These are phyloP conservation scores for Propithecus perrieri DNA, from an alignment of 2,797 vertebrate genomes.

Conservation along the genomic window DNA sequence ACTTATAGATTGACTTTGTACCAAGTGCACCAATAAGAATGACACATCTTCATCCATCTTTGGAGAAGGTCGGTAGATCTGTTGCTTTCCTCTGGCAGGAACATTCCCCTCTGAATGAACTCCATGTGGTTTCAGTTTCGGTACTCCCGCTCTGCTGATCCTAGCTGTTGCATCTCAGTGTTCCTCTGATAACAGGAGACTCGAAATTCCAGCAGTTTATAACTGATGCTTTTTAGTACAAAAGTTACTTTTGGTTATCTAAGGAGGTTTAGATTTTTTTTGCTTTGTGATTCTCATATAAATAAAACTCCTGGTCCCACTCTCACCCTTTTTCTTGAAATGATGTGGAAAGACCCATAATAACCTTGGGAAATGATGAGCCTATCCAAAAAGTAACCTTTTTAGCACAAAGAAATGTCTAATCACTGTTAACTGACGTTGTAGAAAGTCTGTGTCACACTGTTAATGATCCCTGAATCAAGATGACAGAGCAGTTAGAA, in stretches of 20 bases:
- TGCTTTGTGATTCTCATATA: not conserved
- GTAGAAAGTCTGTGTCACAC: not conserved
- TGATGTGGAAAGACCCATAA: not conserved
- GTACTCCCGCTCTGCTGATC: not conserved
- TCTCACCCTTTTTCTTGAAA: conserved; percentile 20
- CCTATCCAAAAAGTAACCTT: not conserved
- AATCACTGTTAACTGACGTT: not conserved
- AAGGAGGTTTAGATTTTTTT: not conserved
- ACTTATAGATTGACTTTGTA: not conserved
- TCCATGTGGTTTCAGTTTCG: not conserved
- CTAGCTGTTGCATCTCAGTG: not conserved
- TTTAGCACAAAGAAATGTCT: not conserved
- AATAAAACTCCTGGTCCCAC: not conserved
- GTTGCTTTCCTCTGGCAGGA: not conserved
- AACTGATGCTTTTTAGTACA: conserved; percentile 30
- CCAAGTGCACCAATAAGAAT: not conserved
- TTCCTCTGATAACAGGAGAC: not conserved
- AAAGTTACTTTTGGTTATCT: not conserved
- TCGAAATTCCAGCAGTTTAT: not conserved
- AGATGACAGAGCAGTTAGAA: not conserved
- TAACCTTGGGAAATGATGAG: not conserved
- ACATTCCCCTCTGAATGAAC: not conserved
- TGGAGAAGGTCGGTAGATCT: not conserved
- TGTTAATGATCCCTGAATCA: not conserved
- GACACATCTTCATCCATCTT: not conserved